Conservation (phyloP, 2,888 invertebrate species). For the Neocrepidodera transversa region DNA sequence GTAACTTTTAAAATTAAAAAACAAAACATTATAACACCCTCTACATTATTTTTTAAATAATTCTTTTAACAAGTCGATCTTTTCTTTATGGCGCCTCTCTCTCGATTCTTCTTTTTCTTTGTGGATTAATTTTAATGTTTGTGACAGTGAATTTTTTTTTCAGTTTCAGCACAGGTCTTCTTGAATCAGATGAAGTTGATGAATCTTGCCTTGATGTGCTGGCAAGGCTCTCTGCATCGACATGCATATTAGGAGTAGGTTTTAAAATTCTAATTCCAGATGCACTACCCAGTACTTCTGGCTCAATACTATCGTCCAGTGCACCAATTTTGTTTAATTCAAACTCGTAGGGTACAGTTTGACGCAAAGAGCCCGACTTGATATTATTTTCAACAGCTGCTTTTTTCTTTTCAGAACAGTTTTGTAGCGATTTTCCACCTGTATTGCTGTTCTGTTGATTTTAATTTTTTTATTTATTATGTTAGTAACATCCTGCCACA, state of each 20-base stretch:
- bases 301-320: conserved; percentile 12
- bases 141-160: background rate
- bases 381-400: conserved; percentile 2
- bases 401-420: conserved; percentile 1
- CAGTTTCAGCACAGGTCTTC: background rate
- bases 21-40: background rate
- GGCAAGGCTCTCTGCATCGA: conserved; percentile 1
- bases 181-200: background rate
- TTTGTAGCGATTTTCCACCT: conserved; percentile 5
- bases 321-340: conserved; percentile 55
- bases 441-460: conserved; percentile 3
- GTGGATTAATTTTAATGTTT: background rate
- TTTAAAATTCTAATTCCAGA: conserved; percentile 8
- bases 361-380: background rate
- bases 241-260: background rate
- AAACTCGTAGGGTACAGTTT: conserved; percentile 49
- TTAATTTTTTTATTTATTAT: background rate
- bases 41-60: background rate
- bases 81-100: background rate
- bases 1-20: background rate
- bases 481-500: background rate
- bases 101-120: conserved; percentile 3
- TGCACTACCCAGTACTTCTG: conserved; percentile 14
- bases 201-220: background rate
- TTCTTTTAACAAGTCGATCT: background rate